phyloP scores from a whole-genome alignment of 2,888 invertebrate species.

The Torymus tubicola region DNA sequence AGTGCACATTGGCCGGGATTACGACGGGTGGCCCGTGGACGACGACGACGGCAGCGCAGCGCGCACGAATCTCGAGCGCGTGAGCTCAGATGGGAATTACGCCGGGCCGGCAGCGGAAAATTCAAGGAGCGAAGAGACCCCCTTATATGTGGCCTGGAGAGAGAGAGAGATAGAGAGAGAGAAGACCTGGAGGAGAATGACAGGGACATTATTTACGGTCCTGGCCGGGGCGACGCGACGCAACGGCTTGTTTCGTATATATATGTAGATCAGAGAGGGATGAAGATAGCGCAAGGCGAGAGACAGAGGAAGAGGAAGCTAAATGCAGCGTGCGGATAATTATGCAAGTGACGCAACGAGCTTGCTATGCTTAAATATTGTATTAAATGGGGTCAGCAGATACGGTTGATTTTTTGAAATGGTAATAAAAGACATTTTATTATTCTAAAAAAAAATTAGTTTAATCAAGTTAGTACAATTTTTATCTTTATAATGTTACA shows the following conservation, averaged over 20 bases:
- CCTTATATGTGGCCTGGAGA: neutral
- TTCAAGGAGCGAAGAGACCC: conserved; percentile 49
- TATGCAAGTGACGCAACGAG: conserved; percentile 25
- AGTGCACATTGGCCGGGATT: conserved; percentile 56
- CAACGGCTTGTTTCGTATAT: conserved; percentile 8
- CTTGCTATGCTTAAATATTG: neutral
- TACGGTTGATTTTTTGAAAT: too few relatives aligned
- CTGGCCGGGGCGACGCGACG: neutral
- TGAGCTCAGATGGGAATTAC: conserved; percentile 56
- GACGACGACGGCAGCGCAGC: neutral
- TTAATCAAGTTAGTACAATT: too few relatives aligned
- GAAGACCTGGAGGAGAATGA: neutral
- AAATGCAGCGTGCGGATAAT: conserved; percentile 4
- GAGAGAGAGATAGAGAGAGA: too few relatives aligned
- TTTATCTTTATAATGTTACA: too few relatives aligned
- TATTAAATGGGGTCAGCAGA: neutral
- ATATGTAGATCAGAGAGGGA: neutral
- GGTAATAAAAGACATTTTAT: too few relatives aligned
- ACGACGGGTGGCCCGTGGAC: conserved; percentile 6
- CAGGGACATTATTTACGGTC: conserved; percentile 38
- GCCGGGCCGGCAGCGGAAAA: conserved; percentile 58
- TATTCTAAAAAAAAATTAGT: too few relatives aligned
- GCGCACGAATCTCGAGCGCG: conserved; percentile 2
- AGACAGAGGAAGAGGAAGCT: neutral
- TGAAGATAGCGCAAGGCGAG: neutral